Evolutionary conservation across 35 echinoderm and acorn worm species (phyloP).

Genomic region (Stichopus chloronotus): DNA sequence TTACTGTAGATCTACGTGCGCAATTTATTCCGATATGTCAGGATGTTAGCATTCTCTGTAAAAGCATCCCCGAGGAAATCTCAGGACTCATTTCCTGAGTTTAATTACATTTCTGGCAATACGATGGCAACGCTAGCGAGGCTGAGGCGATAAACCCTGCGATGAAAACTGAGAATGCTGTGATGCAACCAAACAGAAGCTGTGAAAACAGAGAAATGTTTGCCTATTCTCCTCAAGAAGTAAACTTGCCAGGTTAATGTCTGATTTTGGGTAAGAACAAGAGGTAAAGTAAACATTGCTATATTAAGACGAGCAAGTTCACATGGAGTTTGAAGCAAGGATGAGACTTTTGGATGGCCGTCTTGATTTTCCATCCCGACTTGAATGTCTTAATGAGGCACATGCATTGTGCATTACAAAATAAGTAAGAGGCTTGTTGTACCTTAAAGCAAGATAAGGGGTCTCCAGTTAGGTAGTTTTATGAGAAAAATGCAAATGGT

Average conservation of each 20-base stretch:
- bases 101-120: conserved; percentile 13
- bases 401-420: no score
- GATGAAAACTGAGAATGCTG: not conserved
- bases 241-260: not conserved
- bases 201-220: not conserved
- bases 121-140: not conserved
- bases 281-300: not conserved
- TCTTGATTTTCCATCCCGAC: no score
- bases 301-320: no score
- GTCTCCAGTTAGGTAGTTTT: no score
- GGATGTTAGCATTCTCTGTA: conserved; percentile 2
- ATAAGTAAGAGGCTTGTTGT: no score
- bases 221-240: not conserved
- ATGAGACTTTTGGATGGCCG: no score
- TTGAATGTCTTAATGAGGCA: no score
- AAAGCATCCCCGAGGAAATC: conserved; percentile 35
- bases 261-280: not conserved
- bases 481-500: no score
- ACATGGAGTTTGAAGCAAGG: no score
- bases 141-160: not conserved
- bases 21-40: not conserved
- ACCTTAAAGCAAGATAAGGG: no score
- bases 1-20: not conserved
- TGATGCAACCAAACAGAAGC: not conserved
- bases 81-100: not conserved